Percentiles rank a stretch among this genome's conserved stretches.
Conservation (phyloP, 1,140 invertebrate genomes). For the Orchestia grillus region DNA sequence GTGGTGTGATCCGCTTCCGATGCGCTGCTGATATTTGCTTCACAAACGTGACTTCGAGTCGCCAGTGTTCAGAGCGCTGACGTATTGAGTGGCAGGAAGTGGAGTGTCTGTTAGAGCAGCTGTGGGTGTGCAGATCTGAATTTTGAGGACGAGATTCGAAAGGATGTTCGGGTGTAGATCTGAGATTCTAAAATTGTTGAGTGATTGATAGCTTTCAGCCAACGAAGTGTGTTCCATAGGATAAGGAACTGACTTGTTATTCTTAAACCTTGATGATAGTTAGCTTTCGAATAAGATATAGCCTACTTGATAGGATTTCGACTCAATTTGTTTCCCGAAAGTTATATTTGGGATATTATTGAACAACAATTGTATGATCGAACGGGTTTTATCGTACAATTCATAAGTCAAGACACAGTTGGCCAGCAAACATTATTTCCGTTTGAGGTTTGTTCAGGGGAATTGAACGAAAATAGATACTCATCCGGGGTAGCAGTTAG, state of each 20-base stretch:
- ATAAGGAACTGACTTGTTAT: not conserved
- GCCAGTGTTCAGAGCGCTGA: not conserved
- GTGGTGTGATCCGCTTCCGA: conserved; percentile 31
- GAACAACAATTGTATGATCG: not conserved
- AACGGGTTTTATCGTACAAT: too few species aligned
- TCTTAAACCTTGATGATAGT: not conserved
- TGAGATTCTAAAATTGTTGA: not conserved
- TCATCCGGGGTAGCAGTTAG: not conserved
- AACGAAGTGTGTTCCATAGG: not conserved
- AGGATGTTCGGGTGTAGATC: not conserved
- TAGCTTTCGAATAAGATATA: not conserved
- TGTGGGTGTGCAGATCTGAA: not conserved
- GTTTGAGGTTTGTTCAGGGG: too few species aligned
- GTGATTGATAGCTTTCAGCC: not conserved
- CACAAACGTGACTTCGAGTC: not conserved
- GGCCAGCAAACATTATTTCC: too few species aligned
- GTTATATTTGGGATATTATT: not conserved
- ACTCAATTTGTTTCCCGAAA: not conserved
- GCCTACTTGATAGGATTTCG: not conserved
- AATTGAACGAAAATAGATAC: not conserved
- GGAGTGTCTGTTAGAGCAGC: not conserved
- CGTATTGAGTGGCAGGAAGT: conserved; percentile 33
- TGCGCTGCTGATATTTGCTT: conserved; percentile 7
- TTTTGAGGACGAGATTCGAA: not conserved
- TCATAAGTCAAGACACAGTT: too few species aligned